A percentile compares a stretch with the other conserved stretches of the same genome.
These are phyloP conservation scores for Hartigia nigra DNA, from an alignment of 2,888 invertebrate species.

Conservation along the genomic window DNA sequence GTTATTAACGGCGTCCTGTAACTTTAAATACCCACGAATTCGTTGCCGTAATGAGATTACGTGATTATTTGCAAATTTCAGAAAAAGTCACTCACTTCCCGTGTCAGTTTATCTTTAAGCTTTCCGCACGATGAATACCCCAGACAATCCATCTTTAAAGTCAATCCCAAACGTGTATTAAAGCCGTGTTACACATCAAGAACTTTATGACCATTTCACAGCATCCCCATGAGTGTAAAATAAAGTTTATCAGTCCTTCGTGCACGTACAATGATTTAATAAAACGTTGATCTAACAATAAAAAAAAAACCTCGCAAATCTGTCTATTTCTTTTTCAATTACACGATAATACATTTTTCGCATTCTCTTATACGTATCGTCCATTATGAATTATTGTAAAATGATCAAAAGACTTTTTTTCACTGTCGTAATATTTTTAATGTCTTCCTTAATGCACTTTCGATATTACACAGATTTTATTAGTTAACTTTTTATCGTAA, in stretches of 20 bases:
- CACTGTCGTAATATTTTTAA: neutral
- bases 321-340: neutral
- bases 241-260: neutral
- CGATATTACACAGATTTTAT: neutral
- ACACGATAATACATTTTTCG: neutral
- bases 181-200: neutral
- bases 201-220: neutral
- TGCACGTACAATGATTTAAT: neutral
- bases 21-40: neutral
- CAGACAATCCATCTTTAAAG: neutral
- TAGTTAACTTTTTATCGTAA: neutral
- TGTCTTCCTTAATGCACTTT: too few relatives aligned
- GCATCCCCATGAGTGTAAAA: neutral
- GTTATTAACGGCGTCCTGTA: neutral
- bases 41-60: neutral
- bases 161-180: neutral
- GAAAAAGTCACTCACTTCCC: neutral
- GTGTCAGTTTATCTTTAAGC: neutral
- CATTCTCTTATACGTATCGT: neutral
- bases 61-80: neutral
- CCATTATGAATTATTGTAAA: neutral
- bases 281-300: neutral
- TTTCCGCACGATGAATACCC: neutral
- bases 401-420: neutral
- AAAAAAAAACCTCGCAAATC: neutral